A percentile compares a stretch with the other conserved stretches of the same genome.
Conservation (phyloP, 2,888 invertebrate species). For the Lypha dubia region DNA sequence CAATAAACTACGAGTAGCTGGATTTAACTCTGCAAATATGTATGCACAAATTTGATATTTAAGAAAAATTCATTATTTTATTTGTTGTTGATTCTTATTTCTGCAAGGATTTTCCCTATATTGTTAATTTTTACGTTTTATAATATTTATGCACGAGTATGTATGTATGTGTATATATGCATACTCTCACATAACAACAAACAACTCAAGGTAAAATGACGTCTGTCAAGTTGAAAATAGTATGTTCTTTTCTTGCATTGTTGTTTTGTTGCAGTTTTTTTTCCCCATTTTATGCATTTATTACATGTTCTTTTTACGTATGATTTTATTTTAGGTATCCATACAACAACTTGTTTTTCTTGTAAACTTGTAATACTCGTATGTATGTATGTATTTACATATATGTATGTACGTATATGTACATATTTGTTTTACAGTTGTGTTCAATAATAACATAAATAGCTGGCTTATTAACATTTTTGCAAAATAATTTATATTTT, state of each 20-base stretch:
- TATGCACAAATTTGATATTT: no score
- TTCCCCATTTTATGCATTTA: not conserved
- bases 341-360: not conserved
- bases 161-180: not conserved
- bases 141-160: not conserved
- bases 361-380: not conserved
- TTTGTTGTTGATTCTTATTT: no score
- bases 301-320: not conserved
- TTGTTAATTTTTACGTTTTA: no score
- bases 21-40: no score
- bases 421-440: slow-evolving; percentile 10
- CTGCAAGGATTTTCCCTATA: not conserved
- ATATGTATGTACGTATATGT: no score
- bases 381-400: no score
- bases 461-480: no score
- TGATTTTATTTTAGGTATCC: not conserved
- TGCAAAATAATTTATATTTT: no score
- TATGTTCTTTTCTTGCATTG: slow-evolving; percentile 1
- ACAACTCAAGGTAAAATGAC: slow-evolving; percentile 59
- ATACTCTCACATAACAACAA: slow-evolving; percentile 19
- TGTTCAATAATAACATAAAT: no score
- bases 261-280: not conserved
- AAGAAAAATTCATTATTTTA: no score
- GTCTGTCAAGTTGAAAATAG: slow-evolving; percentile 55
- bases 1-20: not conserved